A percentile compares a stretch with the other conserved stretches of the same genome.
phyloP scores from a whole-genome alignment of 2,888 invertebrate species.

The Orthonychiurus folsomi region DNA sequence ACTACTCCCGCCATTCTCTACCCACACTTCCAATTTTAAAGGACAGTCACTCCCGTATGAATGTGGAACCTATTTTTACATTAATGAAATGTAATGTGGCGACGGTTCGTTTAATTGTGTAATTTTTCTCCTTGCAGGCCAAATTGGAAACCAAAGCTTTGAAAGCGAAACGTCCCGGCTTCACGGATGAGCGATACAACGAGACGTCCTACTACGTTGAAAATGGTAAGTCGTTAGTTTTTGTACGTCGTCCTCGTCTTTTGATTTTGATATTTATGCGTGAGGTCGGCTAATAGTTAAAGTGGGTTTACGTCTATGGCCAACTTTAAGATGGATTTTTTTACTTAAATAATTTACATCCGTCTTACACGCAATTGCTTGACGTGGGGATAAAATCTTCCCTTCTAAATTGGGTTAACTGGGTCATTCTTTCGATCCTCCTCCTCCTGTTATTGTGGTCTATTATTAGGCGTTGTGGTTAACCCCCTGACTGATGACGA shows the following conservation, averaged over 20 bases:
- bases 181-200: conserved; percentile 84
- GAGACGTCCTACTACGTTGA: conserved; percentile 92
- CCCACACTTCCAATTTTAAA: too few species aligned
- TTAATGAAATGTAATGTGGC: not conserved
- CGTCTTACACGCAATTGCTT: not conserved
- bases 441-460: too few species aligned
- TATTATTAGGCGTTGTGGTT: too few species aligned
- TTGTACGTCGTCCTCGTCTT: not conserved
- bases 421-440: not conserved
- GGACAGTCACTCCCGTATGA: too few species aligned
- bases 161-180: conserved; percentile 82
- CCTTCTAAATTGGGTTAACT: not conserved
- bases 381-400: not conserved
- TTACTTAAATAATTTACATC: not conserved
- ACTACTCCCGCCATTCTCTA: too few species aligned
- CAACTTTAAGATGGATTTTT: not conserved
- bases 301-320: not conserved
- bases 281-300: not conserved
- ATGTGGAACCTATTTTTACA: conserved; percentile 8
- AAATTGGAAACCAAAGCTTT: conserved; percentile 84
- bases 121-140: conserved; percentile 51
- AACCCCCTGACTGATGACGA: too few species aligned
- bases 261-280: not conserved
- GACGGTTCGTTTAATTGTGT: not conserved
- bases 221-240: conserved; percentile 64